Evolutionary conservation across 64 coral and sea anemone species (phyloP), one percentile per base, ranked within the genome.

Genomic region (Anthopleura sola): DNA sequence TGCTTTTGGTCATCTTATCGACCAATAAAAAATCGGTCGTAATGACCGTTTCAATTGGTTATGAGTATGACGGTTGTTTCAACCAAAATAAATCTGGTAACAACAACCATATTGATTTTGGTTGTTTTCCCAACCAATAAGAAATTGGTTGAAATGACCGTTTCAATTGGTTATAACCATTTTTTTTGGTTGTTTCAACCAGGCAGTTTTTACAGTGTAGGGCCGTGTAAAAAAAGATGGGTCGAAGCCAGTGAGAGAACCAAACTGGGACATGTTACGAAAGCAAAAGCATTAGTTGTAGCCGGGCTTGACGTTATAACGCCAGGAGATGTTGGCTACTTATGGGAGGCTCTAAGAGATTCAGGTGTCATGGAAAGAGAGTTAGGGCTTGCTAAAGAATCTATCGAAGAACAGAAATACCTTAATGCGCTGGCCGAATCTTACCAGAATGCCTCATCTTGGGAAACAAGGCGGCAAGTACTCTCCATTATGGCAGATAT

Each of bases 201-300:
- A n/a, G n/a, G n/a, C n/a, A n/a, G n/a, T n/a, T n/a, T n/a, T n/a
- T n/a, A n/a, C n/a, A n/a, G n/a, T n/a, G n/a, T n/a, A 36, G 87
- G 87, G 75, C 58, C 87, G 81, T 82, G 83, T 46, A 90, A 90
- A 78, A 74, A 51, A 68, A 15, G n/a, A 53, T 90, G 88, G 81
- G 23, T 37, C 55, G 46, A 48, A 46, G 48, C 81, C 3, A 85
- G 88, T 49, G 49, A 50, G 46, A 81, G 81, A 28, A 78, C 82
- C 53, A 90, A 28, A 55, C 46, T 32, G 29, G 60, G 38, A 26
- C 88, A 78, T 55, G 50, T 90, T 4, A 54, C 68, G 3, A 85
- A 90, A 26, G 68, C 88, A 6, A 84, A 75, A 71, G 1, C 47
- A 1, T 26, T 58, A 4, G 38, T 90, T 20, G 82, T 85, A 3